Evolutionary conservation across 92 coral and sea anemone species (phyloP).

Genomic region (Nematostella vectensis): DNA sequence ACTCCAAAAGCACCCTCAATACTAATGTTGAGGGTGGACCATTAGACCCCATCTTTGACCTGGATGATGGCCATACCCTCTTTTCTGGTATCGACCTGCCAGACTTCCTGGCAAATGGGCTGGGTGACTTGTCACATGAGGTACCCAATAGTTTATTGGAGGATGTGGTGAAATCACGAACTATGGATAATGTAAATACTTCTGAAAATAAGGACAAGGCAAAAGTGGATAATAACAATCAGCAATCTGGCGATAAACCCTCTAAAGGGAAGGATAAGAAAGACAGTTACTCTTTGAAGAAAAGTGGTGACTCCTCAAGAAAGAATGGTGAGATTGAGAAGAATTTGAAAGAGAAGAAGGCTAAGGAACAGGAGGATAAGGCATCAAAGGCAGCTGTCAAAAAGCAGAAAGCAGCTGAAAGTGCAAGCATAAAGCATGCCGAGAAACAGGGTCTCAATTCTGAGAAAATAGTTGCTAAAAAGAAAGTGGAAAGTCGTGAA

Average conservation of each 20-base stretch:
- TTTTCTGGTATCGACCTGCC: constrained; percentile 17
- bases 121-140: neutral
- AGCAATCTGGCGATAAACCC: neutral
- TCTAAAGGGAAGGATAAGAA: constrained; percentile 1
- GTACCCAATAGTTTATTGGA: neutral
- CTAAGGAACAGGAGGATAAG: constrained; percentile 29
- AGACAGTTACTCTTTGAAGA: neutral
- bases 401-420: constrained; percentile 20
- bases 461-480: constrained; percentile 23
- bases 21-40: constrained; percentile 11
- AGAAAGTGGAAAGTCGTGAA: constrained; percentile 18
- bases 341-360: constrained; percentile 13
- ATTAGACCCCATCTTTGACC: constrained; percentile 12
- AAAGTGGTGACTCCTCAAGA: constrained; percentile 2
- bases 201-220: constrained; percentile 3
- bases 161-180: neutral
- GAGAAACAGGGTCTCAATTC: constrained; percentile 34
- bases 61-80: constrained; percentile 1
- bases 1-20: constrained; percentile 38
- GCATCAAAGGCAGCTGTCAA: constrained; percentile 13
- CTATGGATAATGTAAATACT: neutral
- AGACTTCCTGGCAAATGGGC: neutral
- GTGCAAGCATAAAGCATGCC: constrained; percentile 15
- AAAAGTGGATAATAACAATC: neutral
- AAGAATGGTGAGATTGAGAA: constrained; percentile 15